A percentile compares a stretch with the other conserved stretches of the same genome.
phyloP scores from a whole-genome alignment of 2,888 invertebrate genomes.

The Emmelina monodactyla region DNA sequence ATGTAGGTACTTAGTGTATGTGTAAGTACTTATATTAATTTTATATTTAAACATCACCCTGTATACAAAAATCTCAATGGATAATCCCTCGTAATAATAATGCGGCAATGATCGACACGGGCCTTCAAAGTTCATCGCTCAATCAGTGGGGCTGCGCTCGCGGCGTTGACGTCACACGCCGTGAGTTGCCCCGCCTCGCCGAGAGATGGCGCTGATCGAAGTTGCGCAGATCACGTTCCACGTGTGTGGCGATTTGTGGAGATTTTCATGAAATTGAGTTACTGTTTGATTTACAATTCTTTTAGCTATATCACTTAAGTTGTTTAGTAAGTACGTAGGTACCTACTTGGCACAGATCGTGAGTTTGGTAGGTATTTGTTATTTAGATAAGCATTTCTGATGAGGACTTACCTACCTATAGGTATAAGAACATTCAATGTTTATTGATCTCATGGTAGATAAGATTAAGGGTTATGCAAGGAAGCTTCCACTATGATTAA shows the following conservation, averaged over 20 bases:
- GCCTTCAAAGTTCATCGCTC: slow-evolving; percentile 56
- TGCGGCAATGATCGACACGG: slow-evolving; percentile 49
- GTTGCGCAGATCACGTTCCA: slow-evolving; percentile 20
- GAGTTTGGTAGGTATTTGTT: too few relatives aligned
- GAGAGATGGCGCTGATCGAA: slow-evolving; percentile 53
- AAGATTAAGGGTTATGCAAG: too few relatives aligned
- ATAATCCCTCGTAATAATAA: slow-evolving; percentile 55
- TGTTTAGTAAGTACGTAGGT: too few relatives aligned
- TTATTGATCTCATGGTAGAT: too few relatives aligned
- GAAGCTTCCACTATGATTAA: too few relatives aligned
- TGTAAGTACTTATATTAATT: too few relatives aligned
- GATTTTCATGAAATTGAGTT: slow-evolving; percentile 19
- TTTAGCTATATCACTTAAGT: too few relatives aligned
- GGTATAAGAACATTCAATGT: too few relatives aligned
- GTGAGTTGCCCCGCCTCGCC: slow-evolving; percentile 50
- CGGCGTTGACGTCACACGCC: slow-evolving; percentile 48
- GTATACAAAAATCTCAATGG: slow-evolving; percentile 43
- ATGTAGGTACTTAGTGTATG: too few relatives aligned
- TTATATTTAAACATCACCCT: slow-evolving; percentile 27
- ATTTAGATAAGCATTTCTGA: too few relatives aligned
- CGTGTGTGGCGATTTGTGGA: slow-evolving; percentile 31
- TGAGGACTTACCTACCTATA: too few relatives aligned
- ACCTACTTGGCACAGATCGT: too few relatives aligned
- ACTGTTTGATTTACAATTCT: slow-evolving; percentile 17
- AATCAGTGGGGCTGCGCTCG: slow-evolving; percentile 37